A percentile compares a stretch with the other conserved stretches of the same genome.
These are phyloP conservation scores for Chloropsis cyanopogon DNA, from an alignment of 2,113 vertebrate genomes.

Conservation along the genomic window DNA sequence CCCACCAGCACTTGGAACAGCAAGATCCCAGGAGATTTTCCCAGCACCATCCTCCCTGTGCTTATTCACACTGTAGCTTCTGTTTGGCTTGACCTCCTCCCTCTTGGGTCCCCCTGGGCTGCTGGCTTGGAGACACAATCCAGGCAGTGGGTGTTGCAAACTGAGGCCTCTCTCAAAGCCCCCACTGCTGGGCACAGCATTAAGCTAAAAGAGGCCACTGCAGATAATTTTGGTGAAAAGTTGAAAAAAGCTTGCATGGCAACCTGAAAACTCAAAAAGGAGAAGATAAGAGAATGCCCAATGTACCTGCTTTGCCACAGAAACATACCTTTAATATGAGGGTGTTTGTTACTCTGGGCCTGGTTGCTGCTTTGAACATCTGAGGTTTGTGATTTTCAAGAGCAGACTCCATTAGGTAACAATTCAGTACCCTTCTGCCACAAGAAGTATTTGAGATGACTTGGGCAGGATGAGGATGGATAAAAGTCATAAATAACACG, in stretches of 20 bases:
- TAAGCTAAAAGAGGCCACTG: background rate
- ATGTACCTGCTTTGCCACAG: background rate
- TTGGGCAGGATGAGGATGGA: background rate
- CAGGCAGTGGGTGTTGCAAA: background rate
- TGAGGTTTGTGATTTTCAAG: background rate
- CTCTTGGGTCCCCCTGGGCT: background rate
- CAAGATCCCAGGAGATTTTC: background rate
- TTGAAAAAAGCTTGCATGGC: background rate
- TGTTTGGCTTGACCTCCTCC: background rate
- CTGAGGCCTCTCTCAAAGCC: background rate
- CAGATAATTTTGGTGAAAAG: background rate
- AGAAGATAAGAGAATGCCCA: background rate
- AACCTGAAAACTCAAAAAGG: background rate
- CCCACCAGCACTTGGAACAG: fast-evolving
- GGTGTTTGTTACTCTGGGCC: background rate
- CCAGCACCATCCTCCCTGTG: background rate
- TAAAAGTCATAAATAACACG: background rate
- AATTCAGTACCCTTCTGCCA: background rate
- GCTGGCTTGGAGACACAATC: background rate
- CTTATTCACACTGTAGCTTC: fast-evolving
- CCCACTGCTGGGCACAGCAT: fast-evolving
- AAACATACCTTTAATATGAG: background rate
- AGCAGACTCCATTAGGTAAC: background rate
- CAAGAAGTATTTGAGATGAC: background rate
- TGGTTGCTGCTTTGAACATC: background rate